Percentiles rank a stretch among this genome's conserved stretches.
Evolutionary conservation across 1,140 invertebrate species (phyloP).

Genomic region (Philotrypesis tridentata): DNA sequence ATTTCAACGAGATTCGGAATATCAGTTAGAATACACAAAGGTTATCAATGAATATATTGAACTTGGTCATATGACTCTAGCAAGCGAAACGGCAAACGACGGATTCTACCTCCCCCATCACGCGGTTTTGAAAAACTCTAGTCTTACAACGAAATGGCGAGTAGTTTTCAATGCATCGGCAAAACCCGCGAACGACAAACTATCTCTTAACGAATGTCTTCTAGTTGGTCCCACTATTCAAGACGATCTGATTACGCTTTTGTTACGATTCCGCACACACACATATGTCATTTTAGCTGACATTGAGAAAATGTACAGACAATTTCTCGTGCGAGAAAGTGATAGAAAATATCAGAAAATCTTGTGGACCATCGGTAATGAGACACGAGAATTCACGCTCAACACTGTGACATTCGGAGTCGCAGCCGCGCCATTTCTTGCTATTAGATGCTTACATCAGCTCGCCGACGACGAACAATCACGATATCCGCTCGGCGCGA

Average conservation of each 20-base stretch:
- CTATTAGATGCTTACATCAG: constrained; percentile 29
- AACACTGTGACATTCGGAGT: constrained; percentile 29
- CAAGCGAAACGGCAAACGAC: background rate
- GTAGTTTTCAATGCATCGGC: constrained; percentile 33
- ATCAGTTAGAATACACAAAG: constrained; percentile 55
- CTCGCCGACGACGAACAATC: constrained; percentile 15
- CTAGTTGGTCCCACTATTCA: background rate
- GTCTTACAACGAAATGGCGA: background rate
- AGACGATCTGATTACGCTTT: background rate
- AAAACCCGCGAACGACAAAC: background rate
- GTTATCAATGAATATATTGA: constrained; percentile 65
- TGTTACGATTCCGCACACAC: constrained; percentile 17
- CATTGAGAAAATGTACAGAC: constrained; percentile 42
- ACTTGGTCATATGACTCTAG: constrained; percentile 61
- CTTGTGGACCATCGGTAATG: background rate
- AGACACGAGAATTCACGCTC: background rate
- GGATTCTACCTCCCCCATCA: constrained; percentile 28
- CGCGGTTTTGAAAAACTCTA: background rate
- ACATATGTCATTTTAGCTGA: constrained; percentile 19
- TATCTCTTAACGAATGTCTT: background rate
- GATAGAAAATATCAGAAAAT: constrained; percentile 17
- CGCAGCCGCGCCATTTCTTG: background rate
- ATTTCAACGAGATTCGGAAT: constrained; percentile 46
- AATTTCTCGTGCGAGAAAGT: constrained; percentile 11
- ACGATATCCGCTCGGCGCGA: background rate